Base-by-base conservation (phyloP, 2,113 vertebrate species). In the Cercocebus atys region DNA sequence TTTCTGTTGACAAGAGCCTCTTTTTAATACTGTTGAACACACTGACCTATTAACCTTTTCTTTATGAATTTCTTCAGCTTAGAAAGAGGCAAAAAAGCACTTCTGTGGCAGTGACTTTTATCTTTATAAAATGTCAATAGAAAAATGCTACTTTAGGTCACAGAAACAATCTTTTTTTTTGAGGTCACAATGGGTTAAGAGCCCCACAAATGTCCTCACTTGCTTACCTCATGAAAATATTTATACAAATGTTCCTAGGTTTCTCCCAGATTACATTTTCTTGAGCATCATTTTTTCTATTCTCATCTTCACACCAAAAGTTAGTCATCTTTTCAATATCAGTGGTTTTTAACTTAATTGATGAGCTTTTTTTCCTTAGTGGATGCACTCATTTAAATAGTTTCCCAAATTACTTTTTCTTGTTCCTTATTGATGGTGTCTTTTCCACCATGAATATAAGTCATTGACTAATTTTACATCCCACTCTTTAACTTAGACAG, bases 51-150 rank as follows among this genome's bases (percentile, higher is more conserved):
- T 91, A 73, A 83, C 32, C 16, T 52, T 90, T 95, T 90, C 50
- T 86, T 86, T 59, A 72, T 88, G 30, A 89, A 95, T 18, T 30
- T 92, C 43, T 88, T 97, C 68, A 92, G 20, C 35, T 94, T 25
- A 86, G 78, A 82, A 94, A 79, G 5, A 88, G 59, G 64, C 64
- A 17, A 30, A 43, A 27, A 79, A 81, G 30, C 35, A 55, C 47
- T 88, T 86, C 40, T 14, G 13, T 70, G 43, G 57, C 50, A 81
- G 61, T 90, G 30, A 75, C 27, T 89, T 81, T 88, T n/a, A 76
- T 72, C 43, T 81, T 55, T n/a, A 66, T 76, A 59, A 90, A 89
- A 89, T 47, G 32, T 88, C 88, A 76, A n/a, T 27, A 61, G 61
- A 90, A 95, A 95, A 96, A 93, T 43, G 40, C 72, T 87, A 25